Percentiles rank a stretch among this genome's conserved stretches.
Evolutionary conservation across 2,888 invertebrate species (phyloP).

Genomic region (Nomada flava): DNA sequence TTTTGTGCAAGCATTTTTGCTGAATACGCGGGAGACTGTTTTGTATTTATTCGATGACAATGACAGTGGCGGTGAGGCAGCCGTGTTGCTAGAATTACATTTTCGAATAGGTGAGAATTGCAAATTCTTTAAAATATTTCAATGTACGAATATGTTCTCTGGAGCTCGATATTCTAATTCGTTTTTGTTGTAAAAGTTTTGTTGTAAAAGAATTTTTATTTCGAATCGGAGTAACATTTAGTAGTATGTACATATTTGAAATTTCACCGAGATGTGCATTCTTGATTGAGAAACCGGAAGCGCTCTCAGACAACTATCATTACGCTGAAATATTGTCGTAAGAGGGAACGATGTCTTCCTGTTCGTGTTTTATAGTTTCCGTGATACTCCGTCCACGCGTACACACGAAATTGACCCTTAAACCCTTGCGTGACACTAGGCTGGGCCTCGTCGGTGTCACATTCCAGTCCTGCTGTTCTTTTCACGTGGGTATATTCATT

Average conservation of each 20-base stretch:
- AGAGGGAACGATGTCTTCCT: not conserved
- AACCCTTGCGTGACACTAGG: constrained; percentile 3
- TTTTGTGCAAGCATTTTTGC: too few relatives aligned
- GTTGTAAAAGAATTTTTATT: too few relatives aligned
- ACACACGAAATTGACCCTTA: constrained; percentile 31
- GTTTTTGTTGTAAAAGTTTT: too few relatives aligned
- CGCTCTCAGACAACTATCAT: not conserved
- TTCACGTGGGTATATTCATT: constrained; percentile 32
- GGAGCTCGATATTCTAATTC: too few relatives aligned
- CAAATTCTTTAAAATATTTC: too few relatives aligned
- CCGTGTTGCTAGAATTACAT: not conserved
- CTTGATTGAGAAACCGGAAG: constrained; percentile 4
- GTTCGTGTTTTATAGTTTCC: constrained; percentile 33
- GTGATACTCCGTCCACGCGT: constrained; percentile 14
- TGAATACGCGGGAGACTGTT: too few relatives aligned
- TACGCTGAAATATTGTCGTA: not conserved
- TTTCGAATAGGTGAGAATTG: too few relatives aligned
- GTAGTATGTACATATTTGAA: not conserved
- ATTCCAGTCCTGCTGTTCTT: constrained; percentile 32
- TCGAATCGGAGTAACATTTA: not conserved
- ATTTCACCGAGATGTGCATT: not conserved
- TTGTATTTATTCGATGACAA: too few relatives aligned
- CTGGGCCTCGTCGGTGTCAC: constrained; percentile 25
- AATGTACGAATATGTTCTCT: too few relatives aligned
- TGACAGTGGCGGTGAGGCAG: too few relatives aligned